Evolutionary conservation across 1,140 invertebrate species (phyloP), one percentile per base, ranked within the genome.

Genomic region (Frieseomelitta varia): DNA sequence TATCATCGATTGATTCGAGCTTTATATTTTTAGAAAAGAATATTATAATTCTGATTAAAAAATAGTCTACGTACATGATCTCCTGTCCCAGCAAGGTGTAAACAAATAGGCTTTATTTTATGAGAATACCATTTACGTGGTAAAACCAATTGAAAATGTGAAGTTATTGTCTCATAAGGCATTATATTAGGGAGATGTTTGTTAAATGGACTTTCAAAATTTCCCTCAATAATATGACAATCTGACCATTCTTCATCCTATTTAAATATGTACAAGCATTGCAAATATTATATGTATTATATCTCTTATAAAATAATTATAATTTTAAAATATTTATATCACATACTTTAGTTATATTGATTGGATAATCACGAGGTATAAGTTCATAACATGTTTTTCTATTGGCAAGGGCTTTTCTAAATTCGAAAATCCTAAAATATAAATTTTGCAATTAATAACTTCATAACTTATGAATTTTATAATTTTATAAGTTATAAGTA

Each of bases 31-130:
- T 81, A 51, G 17, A 75, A 55, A 4, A 27, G 1, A 61, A 51
- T 21, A 75, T 21, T 30, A 15, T 34, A 56, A 30, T 56, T 47
- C 8, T 17, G 51, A 51, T 30, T 67, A 61, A 73, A 61, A 47
- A 27, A 17, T 30, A 24, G 14, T 55, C 0, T 78, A 85, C 96
- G 96, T 96, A 99, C 98, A 96, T 99, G 99, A 96, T 99, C 99
- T 72, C 99, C 99, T 81, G 99, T 99, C 67, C 99, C 99, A 81
- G 99, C 99, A 83, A 99, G 95, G 93, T 99, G 99, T 87, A 99
- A 95, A 94, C 98, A 98, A 53, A 99, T 96, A 30, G 99, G 98
- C 93, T 97, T 97, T 83, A 96, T 95, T 87, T 95, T 94, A 74
- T 96, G 93, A 27, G 96, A 95, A 8, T 94, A 93, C 98, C 98